Evolutionary conservation across 1,140 invertebrate species (phyloP).

Genomic region (Drosophila malerkotliana): DNA sequence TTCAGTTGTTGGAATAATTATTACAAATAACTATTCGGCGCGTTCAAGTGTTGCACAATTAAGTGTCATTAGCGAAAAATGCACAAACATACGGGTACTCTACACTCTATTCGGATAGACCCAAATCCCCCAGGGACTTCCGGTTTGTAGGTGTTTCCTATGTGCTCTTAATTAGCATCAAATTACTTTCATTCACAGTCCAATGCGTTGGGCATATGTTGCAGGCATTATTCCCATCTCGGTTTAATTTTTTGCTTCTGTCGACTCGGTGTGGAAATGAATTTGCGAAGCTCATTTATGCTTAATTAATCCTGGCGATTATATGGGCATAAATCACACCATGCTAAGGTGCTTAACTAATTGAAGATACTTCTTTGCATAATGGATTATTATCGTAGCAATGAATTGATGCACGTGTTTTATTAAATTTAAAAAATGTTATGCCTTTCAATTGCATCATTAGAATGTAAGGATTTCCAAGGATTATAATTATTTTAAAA

Average conservation of each 20-base stretch:
- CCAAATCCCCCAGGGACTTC: slow-evolving; percentile 25
- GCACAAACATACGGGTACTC: slow-evolving; percentile 15
- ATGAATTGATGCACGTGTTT: too few relatives aligned
- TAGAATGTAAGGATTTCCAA: too few relatives aligned
- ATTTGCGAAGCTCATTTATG: slow-evolving; percentile 24
- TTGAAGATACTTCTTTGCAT: slow-evolving; percentile 10
- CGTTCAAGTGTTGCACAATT: slow-evolving; percentile 61
- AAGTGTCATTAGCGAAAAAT: slow-evolving; percentile 71
- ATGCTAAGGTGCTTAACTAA: slow-evolving; percentile 5
- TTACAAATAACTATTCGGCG: slow-evolving; percentile 62
- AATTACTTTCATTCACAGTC: slow-evolving; percentile 75
- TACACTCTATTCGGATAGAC: not conserved
- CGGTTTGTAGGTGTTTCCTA: slow-evolving; percentile 29
- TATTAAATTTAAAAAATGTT: too few relatives aligned
- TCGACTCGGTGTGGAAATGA: slow-evolving; percentile 8
- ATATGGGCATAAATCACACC: not conserved
- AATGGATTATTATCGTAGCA: slow-evolving; percentile 1
- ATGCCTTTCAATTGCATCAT: too few relatives aligned
- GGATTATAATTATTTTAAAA: too few relatives aligned
- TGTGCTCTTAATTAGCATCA: slow-evolving; percentile 75
- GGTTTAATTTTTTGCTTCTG: slow-evolving; percentile 1
- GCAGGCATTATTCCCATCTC: slow-evolving; percentile 29
- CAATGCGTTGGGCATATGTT: slow-evolving; percentile 46
- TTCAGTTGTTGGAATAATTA: slow-evolving; percentile 59
- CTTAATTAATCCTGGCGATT: slow-evolving; percentile 43